phyloP scores from a whole-genome alignment of 2,113 vertebrate genomes.

The Hyperopisus bebe region DNA sequence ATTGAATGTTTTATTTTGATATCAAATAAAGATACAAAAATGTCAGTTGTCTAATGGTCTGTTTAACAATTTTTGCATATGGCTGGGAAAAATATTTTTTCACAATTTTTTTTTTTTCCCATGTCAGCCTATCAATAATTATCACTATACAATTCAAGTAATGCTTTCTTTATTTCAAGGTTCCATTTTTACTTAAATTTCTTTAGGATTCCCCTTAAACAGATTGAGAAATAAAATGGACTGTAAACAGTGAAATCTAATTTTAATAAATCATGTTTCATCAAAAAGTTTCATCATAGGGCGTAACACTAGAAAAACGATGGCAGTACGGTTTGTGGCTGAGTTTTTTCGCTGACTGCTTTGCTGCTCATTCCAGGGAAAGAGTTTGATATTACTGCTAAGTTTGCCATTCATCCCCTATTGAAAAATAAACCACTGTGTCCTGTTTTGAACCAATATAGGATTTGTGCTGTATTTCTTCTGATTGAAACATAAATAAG shows the following conservation, averaged over 20 bases:
- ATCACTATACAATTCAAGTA: background rate
- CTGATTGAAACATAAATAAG: background rate
- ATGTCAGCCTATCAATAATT: background rate
- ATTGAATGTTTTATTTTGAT: background rate
- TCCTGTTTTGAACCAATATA: background rate
- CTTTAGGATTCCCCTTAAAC: background rate
- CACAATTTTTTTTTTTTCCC: background rate
- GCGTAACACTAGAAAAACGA: background rate
- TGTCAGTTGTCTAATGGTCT: background rate
- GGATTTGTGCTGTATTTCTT: background rate
- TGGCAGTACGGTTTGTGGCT: background rate
- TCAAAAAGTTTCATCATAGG: background rate
- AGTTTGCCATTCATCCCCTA: background rate
- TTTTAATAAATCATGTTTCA: background rate
- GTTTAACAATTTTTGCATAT: too few species aligned
- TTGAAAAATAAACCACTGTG: background rate
- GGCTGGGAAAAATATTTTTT: background rate
- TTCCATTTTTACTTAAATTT: background rate
- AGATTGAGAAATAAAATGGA: background rate
- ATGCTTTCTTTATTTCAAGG: background rate
- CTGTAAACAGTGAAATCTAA: background rate
- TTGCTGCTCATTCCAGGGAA: background rate
- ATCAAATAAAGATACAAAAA: background rate
- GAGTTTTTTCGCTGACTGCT: background rate
- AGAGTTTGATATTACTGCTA: background rate